Evolutionary conservation across 2,113 vertebrate species (phyloP).

Genomic region (Axis porcinus): DNA sequence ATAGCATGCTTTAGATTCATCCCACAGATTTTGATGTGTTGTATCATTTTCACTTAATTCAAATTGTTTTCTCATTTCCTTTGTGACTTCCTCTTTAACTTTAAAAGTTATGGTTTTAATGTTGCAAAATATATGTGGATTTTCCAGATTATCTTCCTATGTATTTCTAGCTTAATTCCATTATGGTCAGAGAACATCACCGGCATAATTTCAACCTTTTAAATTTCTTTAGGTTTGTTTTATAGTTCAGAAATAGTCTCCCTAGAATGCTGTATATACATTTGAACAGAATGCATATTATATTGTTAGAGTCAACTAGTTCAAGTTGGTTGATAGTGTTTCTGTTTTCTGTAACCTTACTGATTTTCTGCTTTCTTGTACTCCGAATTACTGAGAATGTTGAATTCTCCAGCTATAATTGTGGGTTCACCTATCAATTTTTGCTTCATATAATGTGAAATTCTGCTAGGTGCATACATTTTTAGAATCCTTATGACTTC

Average conservation of each 20-base stretch:
- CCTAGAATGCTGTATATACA: neutral
- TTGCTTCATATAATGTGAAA: neutral
- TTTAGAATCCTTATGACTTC: neutral
- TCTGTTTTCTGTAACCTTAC: neutral
- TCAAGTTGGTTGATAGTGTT: neutral
- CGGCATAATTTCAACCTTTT: neutral
- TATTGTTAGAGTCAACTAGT: neutral
- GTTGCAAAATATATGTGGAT: neutral
- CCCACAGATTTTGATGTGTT: neutral
- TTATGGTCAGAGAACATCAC: neutral
- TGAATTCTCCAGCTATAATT: neutral
- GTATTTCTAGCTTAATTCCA: neutral
- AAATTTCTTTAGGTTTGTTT: neutral
- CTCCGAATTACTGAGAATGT: neutral
- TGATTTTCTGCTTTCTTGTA: neutral
- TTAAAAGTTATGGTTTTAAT: neutral
- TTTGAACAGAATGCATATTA: neutral
- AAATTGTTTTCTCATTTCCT: slow-evolving; percentile 10
- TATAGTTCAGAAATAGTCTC: neutral
- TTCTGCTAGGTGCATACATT: neutral
- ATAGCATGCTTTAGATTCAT: neutral
- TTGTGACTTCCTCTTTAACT: neutral
- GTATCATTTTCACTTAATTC: neutral
- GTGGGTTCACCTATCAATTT: neutral
- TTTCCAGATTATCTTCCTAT: neutral